Evolutionary conservation across 2,113 vertebrate genomes (phyloP).

Genomic region (Hippoglossus stenolepis): DNA sequence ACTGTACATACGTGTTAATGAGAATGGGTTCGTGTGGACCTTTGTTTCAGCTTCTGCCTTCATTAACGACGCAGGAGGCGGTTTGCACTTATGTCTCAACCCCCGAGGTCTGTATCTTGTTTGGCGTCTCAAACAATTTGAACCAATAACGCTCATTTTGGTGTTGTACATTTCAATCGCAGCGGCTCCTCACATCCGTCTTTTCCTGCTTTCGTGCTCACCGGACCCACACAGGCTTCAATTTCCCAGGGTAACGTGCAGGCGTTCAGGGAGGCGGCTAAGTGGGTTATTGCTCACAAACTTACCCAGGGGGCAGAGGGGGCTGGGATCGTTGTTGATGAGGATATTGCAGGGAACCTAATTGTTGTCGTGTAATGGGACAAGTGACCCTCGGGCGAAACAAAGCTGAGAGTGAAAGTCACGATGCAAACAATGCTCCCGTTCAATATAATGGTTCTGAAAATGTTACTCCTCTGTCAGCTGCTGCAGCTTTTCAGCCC

Average conservation of each 20-base stretch:
- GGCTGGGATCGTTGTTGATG: conserved; percentile 46
- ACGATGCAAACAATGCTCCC: too few species aligned
- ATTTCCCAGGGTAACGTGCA: conserved; percentile 41
- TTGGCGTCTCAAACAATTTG: conserved; percentile 3
- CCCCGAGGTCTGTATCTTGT: neutral
- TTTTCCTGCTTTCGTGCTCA: conserved; percentile 1
- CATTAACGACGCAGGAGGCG: conserved; percentile 37
- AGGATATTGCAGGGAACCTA: conserved; percentile 47
- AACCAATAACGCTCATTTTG: conserved; percentile 6
- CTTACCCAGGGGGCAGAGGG: neutral
- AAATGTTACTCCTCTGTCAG: too few species aligned
- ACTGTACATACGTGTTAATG: neutral
- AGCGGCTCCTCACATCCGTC: conserved; percentile 21
- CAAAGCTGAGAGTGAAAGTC: neutral
- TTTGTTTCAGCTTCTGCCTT: conserved; percentile 14
- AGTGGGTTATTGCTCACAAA: conserved; percentile 57
- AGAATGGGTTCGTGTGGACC: conserved; percentile 10
- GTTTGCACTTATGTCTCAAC: neutral
- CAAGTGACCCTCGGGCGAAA: conserved; percentile 29
- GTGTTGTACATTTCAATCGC: conserved; percentile 22
- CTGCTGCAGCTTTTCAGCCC: too few species aligned
- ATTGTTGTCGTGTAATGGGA: conserved; percentile 52
- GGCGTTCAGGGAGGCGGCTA: conserved; percentile 33
- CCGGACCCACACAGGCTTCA: conserved; percentile 14
- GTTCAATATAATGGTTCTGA: too few species aligned